A percentile compares a stretch with the other conserved stretches of the same genome.
phyloP scores from a whole-genome alignment of 2,113 vertebrate genomes.

The Blennius ocellaris region DNA sequence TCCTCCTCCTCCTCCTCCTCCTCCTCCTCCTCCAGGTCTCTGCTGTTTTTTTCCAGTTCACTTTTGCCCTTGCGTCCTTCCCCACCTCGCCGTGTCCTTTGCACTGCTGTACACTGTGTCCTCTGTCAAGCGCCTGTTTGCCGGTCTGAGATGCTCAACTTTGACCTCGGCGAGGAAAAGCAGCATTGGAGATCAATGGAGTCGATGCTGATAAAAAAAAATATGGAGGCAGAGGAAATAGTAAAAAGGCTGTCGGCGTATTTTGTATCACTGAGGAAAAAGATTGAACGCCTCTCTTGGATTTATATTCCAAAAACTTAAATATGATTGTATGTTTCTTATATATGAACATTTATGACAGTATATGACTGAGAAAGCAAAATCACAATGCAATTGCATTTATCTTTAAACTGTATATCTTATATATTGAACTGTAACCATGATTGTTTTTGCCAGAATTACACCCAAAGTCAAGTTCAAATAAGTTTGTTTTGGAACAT shows the following conservation, averaged over 20 bases:
- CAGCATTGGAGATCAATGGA: slow-evolving; percentile 59
- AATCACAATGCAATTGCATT: too few relatives aligned
- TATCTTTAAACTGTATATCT: too few relatives aligned
- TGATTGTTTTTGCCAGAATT: too few relatives aligned
- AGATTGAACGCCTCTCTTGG: too few relatives aligned
- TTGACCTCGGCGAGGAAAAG: slow-evolving; percentile 58
- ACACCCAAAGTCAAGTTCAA: too few relatives aligned
- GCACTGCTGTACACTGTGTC: slow-evolving; percentile 29
- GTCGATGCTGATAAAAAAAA: slow-evolving; percentile 42
- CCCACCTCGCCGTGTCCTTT: slow-evolving; percentile 59
- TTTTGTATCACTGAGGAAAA: slow-evolving; percentile 25
- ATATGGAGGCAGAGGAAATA: slow-evolving; percentile 27
- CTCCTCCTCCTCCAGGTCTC: slow-evolving; percentile 56
- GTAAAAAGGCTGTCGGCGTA: slow-evolving; percentile 5
- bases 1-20: slow-evolving; percentile 32
- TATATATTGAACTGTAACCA: too few relatives aligned
- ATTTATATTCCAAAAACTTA: too few relatives aligned
- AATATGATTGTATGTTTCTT: too few relatives aligned
- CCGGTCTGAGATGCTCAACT: slow-evolving; percentile 55
- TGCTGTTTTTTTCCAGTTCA: slow-evolving; percentile 44
- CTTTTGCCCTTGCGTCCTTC: slow-evolving; percentile 53
- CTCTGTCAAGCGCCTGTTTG: slow-evolving; percentile 45
- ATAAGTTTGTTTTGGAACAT: too few relatives aligned
- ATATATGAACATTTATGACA: too few relatives aligned
- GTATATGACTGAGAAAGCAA: too few relatives aligned